Evolutionary conservation across 2,888 invertebrate species (phyloP).

Genomic region (Bursaphelenchus okinawaensis): DNA sequence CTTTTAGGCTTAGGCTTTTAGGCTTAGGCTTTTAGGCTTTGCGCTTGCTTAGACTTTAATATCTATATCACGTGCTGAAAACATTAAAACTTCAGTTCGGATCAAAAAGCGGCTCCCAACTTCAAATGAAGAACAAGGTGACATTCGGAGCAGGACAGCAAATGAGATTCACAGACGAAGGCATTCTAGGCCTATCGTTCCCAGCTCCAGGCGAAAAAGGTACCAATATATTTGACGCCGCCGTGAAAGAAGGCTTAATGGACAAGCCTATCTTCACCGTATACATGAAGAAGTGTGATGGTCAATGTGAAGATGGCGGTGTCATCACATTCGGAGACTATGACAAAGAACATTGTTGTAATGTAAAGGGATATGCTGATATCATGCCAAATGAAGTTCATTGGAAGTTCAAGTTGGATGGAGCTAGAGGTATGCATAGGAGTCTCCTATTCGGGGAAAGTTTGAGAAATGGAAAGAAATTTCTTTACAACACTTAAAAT

Average conservation of each 20-base stretch:
- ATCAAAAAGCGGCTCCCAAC: background rate
- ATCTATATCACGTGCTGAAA: too few relatives aligned
- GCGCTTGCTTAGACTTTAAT: too few relatives aligned
- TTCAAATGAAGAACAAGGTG: background rate
- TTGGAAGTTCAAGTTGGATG: background rate
- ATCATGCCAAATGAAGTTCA: background rate
- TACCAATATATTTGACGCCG: background rate
- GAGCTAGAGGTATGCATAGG: background rate
- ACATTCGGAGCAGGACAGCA: background rate
- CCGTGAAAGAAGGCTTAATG: conserved; percentile 1
- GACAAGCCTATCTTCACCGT: conserved; percentile 13
- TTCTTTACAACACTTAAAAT: background rate
- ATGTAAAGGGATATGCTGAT: background rate
- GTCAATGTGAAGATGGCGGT: conserved; percentile 8
- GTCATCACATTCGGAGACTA: conserved; percentile 7
- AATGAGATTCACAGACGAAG: background rate
- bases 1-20: too few relatives aligned
- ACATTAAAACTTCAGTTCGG: too few relatives aligned
- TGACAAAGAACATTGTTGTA: conserved; percentile 8
- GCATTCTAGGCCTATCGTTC: background rate
- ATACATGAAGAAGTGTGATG: conserved; percentile 11
- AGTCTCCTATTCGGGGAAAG: too few relatives aligned
- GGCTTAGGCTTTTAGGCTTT: too few relatives aligned
- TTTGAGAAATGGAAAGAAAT: too few relatives aligned
- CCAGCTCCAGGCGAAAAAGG: background rate